Percentiles rank a stretch among this genome's conserved stretches.
Evolutionary conservation across 23 tunicate genomes (phyloP).

Genomic region (Oikopleura albicans): DNA sequence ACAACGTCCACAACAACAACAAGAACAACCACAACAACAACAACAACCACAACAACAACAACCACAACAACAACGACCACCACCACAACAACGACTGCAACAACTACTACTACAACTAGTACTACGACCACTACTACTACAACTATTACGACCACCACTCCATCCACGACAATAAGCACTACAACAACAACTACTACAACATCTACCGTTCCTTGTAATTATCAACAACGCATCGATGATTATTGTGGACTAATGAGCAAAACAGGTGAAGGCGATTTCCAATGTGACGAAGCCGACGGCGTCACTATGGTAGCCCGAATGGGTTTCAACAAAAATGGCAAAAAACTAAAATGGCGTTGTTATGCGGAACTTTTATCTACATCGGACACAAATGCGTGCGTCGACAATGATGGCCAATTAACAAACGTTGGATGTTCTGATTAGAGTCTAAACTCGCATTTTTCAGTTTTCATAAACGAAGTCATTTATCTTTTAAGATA

Average conservation of each 20-base stretch:
- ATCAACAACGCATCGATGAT: neutral
- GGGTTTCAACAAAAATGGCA: constrained; percentile 6
- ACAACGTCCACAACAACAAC: neutral
- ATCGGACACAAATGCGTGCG: neutral
- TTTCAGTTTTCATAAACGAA: no score
- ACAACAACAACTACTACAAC: neutral
- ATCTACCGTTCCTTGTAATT: neutral
- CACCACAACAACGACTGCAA: neutral
- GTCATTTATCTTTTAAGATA: no score
- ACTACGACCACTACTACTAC: neutral
- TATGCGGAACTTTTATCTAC: neutral
- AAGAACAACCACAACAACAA: neutral
- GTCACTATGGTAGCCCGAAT: neutral
- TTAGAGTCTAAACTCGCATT: neutral
- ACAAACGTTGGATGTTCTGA: neutral
- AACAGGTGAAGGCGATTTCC: neutral
- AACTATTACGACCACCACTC: neutral
- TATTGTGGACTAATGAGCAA: neutral
- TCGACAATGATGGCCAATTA: neutral
- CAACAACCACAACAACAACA: neutral
- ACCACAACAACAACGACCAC: neutral
- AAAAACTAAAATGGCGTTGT: neutral
- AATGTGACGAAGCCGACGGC: neutral
- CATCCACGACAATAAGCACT: neutral
- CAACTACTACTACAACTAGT: neutral